Evolutionary conservation across 2,113 vertebrate species (phyloP), one percentile per base, ranked within the genome.

Genomic region (Corynorhinus townsendii): DNA sequence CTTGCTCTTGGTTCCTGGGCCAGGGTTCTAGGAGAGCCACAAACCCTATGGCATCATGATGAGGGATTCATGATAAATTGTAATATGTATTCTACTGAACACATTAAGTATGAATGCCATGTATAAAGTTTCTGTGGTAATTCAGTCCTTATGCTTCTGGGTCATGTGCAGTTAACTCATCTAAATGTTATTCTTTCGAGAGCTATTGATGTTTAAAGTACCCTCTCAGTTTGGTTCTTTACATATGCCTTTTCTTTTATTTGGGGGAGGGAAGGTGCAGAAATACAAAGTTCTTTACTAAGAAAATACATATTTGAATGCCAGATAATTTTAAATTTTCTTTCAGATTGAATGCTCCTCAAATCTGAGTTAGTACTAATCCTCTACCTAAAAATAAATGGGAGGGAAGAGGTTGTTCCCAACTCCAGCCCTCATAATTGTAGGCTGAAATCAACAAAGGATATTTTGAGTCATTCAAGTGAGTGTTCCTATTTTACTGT

Each of bases 261-360:
- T 93, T 94, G 12, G n/a, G 24, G n/a, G 30, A 11, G 75, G 30
- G 45, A 22, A 22, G 26, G 35, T 89, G 22, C 54, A 91, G 77
- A 87, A 94, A 69, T 33, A 82, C 35, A 35, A 84, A 85, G 28
- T 75, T 89, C 8, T 96, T 64, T 80, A 47, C 76, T 73, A 95
- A 75, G 43, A 77, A 96, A 86, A 94, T 93, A 93, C n/a, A 35
- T 38, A 81, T 77, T 38, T 59, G 30, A 90, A 97, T 91, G 79
- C 49, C 40, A 87, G 54, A 56, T 16, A 69, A 52, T 35, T 92
- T 82, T 40, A 91, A 30, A 28, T 47, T 81, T 91, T 89, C 76
- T 71, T 75, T 89, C 73, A 75, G 64, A 71, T 35, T 80, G 38
- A 81, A 17, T 20, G 47, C 49, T 24, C 89, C 62, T 73, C 82